Base-by-base conservation (phyloP, 2,113 vertebrate species). In the Phodopus roborovskii region DNA sequence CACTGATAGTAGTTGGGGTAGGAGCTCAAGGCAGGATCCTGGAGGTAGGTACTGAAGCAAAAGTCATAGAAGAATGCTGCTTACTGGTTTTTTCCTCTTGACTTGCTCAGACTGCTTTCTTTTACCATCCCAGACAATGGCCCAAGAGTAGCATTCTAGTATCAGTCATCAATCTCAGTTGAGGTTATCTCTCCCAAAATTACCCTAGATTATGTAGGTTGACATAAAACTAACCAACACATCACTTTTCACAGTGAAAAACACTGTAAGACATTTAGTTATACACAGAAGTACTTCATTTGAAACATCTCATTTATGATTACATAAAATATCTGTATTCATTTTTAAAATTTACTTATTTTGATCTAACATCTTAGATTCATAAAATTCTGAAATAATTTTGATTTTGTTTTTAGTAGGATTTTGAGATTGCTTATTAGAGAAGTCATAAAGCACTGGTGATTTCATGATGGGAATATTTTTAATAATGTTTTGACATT, bases 381-480 rank as follows among this genome's bases (percentile, higher is more conserved):
- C 26, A n/a, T 15, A 70, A 71, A 48, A 8, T 88, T 82, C 19
- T 88, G 33, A 75, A 88, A 83, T 88, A 77, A 91, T 88, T 91
- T 88, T 48, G 15, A 42, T 50, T 39, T 12, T 42, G 68, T 53
- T 74, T 78, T 74, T 79, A 75, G 58, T 17, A 73, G 79, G 26
- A 74, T 58, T 62, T 70, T 64, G 36, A 11, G 17, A 86, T 71
- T 42, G 10, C 77, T 73, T 48, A 71, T 42, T n/a, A 11, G 42
- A 71, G 39, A 90, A 85, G 28, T 13, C 26, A 48, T 66, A 1
- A 68, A 19, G 4, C 56, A 68, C 13, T 78, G 8, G 10, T 78
- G 33, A n/a, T 64, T 50, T 92, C 60, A 84, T 53, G 19, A 33
- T 36, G 19, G 22, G 8, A 36, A 81, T 10, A 68, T 86, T 75